Evolutionary conservation across 2,797 vertebrate species (phyloP), one percentile per base, ranked within the genome.

Genomic region (Semaprochilodus insignis): DNA sequence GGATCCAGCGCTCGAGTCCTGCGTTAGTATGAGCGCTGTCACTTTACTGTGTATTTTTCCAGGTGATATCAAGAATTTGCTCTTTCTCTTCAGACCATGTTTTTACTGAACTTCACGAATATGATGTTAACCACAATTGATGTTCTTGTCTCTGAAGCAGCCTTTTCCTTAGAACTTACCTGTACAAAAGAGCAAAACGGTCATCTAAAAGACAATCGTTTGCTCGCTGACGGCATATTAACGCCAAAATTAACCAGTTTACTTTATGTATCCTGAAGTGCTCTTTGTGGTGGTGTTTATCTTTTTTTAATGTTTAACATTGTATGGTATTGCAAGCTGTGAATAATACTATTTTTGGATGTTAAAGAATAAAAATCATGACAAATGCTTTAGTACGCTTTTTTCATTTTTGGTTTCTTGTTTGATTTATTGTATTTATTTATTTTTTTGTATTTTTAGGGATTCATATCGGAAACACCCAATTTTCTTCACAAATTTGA

Each of bases 281-380:
- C 54, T 77, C 70, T 59, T 69, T 77, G 65, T 70, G 77, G 59
- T 66, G 60, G 57, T n/a, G 21, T 44, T 55, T 65, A 27, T 74
- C 78, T 77, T 76, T 76, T 71, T 74, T 73, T 76, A 82, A 86
- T 89, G 86, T 93, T 90, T 91, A 82, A 81, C 34, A 19, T 89
- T 82, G 77, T 70, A 66, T 69, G 51, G 25, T 81, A 25, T 75
- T 75, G 82, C 90, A 81, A 91, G 87, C 90, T 93, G 91, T 94
- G 92, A 89, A 93, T 91, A 92, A 80, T 62, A 70, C 76, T 74
- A 74, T 83, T 94, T 92, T 93, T 92, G 87, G 86, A 90, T 91
- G 81, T 91, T 90, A 91, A 90, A 80, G 85, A 88, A 93, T 92
- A 93, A 92, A 92, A 88, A 93, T 90, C 73, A 40, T 90, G 85